phyloP scores from a whole-genome alignment of 30 jellyfish, hydroid and myxozoan species.

The Aurelia coerulea region DNA sequence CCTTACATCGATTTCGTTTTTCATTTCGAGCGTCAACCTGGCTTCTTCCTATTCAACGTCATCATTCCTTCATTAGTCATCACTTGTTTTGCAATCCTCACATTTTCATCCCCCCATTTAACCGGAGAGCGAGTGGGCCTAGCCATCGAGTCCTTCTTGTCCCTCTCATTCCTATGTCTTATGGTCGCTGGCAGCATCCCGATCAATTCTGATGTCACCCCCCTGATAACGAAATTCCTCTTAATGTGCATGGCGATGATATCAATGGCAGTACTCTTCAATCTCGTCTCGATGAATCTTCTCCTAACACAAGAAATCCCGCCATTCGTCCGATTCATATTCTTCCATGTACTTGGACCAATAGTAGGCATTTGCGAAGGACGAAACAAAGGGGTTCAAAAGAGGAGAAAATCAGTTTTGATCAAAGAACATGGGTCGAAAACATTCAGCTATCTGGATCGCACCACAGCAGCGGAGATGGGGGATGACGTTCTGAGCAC shows the following conservation, averaged over 20 bases:
- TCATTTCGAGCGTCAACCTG: conserved; percentile 94
- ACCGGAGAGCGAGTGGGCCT: conserved; percentile 94
- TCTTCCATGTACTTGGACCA: conserved; percentile 91
- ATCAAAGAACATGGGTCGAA: conserved; percentile 50
- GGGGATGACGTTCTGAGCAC: conserved; percentile 33
- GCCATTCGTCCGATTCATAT: conserved; percentile 73
- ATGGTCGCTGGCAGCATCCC: conserved; percentile 99
- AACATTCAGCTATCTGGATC: conserved; percentile 22
- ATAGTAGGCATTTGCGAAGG: conserved; percentile 88
- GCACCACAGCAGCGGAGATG: conserved; percentile 40
- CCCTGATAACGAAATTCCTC: conserved; percentile 88
- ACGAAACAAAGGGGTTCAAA: conserved; percentile 73
- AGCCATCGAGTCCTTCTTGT: conserved; percentile 92
- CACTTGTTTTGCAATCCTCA: conserved; percentile 91
- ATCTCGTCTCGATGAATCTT: conserved; percentile 80
- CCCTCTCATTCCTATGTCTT: conserved; percentile 89
- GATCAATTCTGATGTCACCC: conserved; percentile 93
- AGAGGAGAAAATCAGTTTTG: conserved; percentile 70
- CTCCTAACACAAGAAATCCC: conserved; percentile 71
- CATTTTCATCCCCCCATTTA: conserved; percentile 89
- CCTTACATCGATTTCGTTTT: conserved; percentile 88
- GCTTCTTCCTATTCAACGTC: conserved; percentile 92
- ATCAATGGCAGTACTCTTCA: conserved; percentile 84
- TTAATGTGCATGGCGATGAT: conserved; percentile 89
- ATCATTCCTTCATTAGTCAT: conserved; percentile 93